Percentiles rank a stretch among this genome's conserved stretches.
Conservation (phyloP, 2,888 invertebrate genomes). For the Lithophane ornitopus region DNA sequence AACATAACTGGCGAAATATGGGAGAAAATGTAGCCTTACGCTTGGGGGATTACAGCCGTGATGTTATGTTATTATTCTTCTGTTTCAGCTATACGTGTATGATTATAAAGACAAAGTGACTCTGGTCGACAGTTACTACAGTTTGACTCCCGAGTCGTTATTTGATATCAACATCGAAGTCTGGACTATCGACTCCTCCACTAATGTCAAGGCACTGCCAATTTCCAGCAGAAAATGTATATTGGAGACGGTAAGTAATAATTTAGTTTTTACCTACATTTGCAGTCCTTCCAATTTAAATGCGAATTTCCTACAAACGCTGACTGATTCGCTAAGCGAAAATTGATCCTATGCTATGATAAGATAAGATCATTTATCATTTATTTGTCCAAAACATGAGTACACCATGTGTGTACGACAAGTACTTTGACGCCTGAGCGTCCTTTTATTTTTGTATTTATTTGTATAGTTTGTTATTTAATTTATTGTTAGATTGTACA, state of each 20-base stretch:
- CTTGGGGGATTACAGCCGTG: no score
- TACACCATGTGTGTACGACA: no score
- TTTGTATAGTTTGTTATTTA: no score
- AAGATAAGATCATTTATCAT: no score
- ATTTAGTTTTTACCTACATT: no score
- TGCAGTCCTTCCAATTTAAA: not conserved
- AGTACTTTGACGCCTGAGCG: no score
- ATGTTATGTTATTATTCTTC: not conserved
- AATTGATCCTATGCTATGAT: no score
- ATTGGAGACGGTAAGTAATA: constrained; percentile 71
- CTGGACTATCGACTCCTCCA: constrained; percentile 82
- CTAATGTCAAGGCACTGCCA: constrained; percentile 75
- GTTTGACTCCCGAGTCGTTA: constrained; percentile 70
- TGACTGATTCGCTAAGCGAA: not conserved
- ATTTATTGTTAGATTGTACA: no score
- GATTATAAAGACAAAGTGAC: constrained; percentile 73
- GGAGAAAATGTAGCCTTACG: not conserved
- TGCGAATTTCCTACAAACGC: not conserved
- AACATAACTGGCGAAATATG: not conserved
- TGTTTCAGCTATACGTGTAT: constrained; percentile 75
- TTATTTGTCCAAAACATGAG: no score
- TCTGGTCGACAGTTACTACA: constrained; percentile 72
- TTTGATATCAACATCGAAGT: constrained; percentile 79
- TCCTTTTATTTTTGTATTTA: no score
- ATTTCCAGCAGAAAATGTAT: constrained; percentile 78